Percentiles rank a stretch among this genome's conserved stretches.
phyloP scores from a whole-genome alignment of 2,888 invertebrate genomes.

The Leucoma salicis region DNA sequence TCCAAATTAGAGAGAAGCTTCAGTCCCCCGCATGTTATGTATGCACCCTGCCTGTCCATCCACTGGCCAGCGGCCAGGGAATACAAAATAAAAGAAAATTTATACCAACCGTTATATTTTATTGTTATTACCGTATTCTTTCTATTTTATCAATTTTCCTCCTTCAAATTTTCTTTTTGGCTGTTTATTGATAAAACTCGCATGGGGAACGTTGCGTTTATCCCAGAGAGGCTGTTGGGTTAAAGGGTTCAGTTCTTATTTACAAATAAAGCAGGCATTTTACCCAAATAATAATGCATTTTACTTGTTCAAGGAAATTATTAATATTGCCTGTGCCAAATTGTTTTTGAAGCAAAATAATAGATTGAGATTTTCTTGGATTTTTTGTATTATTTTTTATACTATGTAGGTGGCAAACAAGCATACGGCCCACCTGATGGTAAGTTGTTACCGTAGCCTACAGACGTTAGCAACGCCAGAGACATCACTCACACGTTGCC shows the following conservation, averaged over 20 bases:
- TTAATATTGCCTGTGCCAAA: conserved; percentile 4
- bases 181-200: conserved; percentile 35
- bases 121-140: conserved; percentile 64
- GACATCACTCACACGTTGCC: too few relatives aligned
- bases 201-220: conserved; percentile 21
- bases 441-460: too few relatives aligned
- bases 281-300: conserved; percentile 1
- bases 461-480: too few relatives aligned
- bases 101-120: conserved; percentile 68
- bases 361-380: too few relatives aligned
- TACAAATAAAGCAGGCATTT: conserved; percentile 6
- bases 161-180: too few relatives aligned
- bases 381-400: too few relatives aligned
- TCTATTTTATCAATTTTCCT: conserved; percentile 63
- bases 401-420: too few relatives aligned
- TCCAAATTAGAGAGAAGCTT: conserved; percentile 50
- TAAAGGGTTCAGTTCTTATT: conserved; percentile 26
- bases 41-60: conserved; percentile 51
- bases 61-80: conserved; percentile 48
- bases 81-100: conserved; percentile 57
- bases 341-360: too few relatives aligned
- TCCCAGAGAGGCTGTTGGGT: conserved; percentile 9
- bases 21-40: conserved; percentile 39
- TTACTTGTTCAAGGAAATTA: conserved; percentile 12
- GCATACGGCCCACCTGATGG: too few relatives aligned